phyloP scores from a whole-genome alignment of 2,113 vertebrate genomes.

The Choloepus hoffmanni region DNA sequence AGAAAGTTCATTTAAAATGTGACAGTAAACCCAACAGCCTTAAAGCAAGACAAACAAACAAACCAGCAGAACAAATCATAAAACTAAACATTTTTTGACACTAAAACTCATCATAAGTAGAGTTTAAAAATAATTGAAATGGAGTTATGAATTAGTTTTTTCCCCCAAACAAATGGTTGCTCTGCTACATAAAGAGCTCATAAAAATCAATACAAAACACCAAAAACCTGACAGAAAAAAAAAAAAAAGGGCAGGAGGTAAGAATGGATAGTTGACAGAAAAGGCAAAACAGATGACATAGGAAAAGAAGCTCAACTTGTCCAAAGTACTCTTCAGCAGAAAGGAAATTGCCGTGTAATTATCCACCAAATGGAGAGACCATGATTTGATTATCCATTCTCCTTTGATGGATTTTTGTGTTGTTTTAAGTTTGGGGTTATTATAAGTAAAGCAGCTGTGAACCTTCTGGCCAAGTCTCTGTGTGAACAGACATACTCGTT shows the following conservation, averaged over 20 bases:
- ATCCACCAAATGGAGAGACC: too few species aligned
- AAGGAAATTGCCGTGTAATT: not conserved
- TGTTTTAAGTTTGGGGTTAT: not conserved
- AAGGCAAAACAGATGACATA: not conserved
- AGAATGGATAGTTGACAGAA: not conserved
- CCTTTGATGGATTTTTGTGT: not conserved
- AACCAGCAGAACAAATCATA: not conserved
- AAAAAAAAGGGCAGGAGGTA: not conserved
- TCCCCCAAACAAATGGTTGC: not conserved
- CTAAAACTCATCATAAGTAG: not conserved
- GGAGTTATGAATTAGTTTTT: not conserved
- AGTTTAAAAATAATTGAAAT: not conserved
- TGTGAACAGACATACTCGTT: not conserved
- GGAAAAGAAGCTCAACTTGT: not conserved
- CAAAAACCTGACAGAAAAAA: not conserved
- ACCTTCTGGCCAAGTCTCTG: not conserved
- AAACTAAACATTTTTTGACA: not conserved
- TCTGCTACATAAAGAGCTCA: not conserved
- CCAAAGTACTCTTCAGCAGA: not conserved
- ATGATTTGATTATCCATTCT: not conserved
- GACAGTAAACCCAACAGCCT: not conserved
- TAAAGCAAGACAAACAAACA: not conserved
- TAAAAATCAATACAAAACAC: not conserved
- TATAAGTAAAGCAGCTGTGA: not conserved
- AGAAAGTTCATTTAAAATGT: not conserved